Base-by-base conservation (phyloP, 2,888 invertebrate species). In the Callyntrura guangdongensis region DNA sequence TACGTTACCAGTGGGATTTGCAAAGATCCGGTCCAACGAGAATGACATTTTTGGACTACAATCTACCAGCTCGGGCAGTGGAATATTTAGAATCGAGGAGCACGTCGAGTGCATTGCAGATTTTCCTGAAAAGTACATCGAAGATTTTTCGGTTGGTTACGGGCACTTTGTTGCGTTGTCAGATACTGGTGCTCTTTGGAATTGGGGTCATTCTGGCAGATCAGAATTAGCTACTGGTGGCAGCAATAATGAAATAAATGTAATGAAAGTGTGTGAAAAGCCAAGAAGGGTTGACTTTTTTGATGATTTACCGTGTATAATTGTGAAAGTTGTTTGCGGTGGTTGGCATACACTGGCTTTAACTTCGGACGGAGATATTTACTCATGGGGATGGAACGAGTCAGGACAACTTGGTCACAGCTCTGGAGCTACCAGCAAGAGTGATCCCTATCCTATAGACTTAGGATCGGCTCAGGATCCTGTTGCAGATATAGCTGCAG, bases 351-450 rank as follows among this genome's bases (percentile, higher is more conserved):
- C 93, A 0, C 95, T 98, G 93, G 97, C 97, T 14, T 95, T 97
- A 9, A 96, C 97, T 0, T 95, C 96, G 61, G 96, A 97, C 91
- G 96, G 96, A 14, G 96, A 96, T 56, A 97, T 97, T 5, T 98
- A 97, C 95, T 97, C 98, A 0, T 98, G 98, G 98, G 98, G 98
- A 14, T 96, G 96, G 92, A 98, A 98, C 0, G 98, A 97, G 92
- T 97, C 97, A 14, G 96, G 98, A 3, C 96, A 99, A 93, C 97
- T 98, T 0, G 96, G 96, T 11, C 98, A 98, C 94, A 89, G 88
- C 17, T 17, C 14, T 4, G 56, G 2, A n/a, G 67, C 69, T 4
- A 67, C 92, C 0, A 79, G 88, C 11, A 87, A 89, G n/a, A 85
- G 69, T 36, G 72, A 87, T 14, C 93, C 93, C 0, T 92, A 91